These are phyloP conservation scores for Parasteatoda lunata DNA, from an alignment of 2,888 invertebrate species.

Conservation along the genomic window DNA sequence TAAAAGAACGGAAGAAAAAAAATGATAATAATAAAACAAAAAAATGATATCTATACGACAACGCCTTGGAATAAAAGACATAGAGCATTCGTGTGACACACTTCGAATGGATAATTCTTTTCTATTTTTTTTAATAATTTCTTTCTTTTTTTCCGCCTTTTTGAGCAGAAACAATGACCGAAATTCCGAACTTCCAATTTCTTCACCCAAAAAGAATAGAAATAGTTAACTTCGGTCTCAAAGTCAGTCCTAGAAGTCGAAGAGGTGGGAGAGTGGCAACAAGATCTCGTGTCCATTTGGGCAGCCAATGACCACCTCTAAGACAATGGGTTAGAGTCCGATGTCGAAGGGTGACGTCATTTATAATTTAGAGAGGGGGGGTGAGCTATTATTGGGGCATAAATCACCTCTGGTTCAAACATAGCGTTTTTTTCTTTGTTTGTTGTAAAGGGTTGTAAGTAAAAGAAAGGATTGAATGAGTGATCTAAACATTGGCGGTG, in stretches of 20 bases:
- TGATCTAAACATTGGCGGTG: no score
- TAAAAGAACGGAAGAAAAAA: neutral
- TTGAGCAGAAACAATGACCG: constrained; percentile 47
- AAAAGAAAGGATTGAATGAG: no score
- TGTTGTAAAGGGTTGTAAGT: no score
- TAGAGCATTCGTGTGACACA: constrained; percentile 41
- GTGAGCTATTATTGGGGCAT: constrained; percentile 43
- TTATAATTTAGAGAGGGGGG: neutral
- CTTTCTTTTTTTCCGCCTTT: neutral
- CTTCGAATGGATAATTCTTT: constrained; percentile 32
- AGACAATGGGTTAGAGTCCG: constrained; percentile 42
- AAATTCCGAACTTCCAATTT: constrained; percentile 58
- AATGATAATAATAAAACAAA: no score
- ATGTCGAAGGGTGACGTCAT: constrained; percentile 48
- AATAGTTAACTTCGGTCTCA: constrained; percentile 19
- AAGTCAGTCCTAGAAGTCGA: constrained; percentile 8
- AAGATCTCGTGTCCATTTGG: constrained; percentile 32
- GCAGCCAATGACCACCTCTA: constrained; percentile 54
- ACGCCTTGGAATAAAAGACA: constrained; percentile 31
- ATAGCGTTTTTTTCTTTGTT: neutral
- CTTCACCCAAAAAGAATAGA: constrained; percentile 38
- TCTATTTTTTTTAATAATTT: neutral
- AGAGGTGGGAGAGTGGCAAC: constrained; percentile 17
- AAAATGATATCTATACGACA: neutral
- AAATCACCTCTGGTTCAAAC: constrained; percentile 14